Evolutionary conservation across 2,113 vertebrate species (phyloP).

Genomic region (Eretmochelys imbricata): DNA sequence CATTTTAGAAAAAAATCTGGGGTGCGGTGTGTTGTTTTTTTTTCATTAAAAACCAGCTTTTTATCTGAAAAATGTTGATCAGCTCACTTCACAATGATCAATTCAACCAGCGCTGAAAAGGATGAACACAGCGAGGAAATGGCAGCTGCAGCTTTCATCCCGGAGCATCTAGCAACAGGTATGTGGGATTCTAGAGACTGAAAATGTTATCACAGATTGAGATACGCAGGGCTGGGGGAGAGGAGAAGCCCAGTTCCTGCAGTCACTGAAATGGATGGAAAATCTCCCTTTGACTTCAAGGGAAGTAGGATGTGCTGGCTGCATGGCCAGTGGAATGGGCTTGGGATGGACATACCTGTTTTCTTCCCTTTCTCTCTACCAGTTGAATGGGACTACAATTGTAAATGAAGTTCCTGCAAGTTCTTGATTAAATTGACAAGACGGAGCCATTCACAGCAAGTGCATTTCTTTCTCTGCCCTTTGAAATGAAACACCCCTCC

Average conservation of each 20-base stretch:
- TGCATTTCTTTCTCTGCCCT: rapidly evolving
- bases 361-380: neutral
- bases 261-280: neutral
- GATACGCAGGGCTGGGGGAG: neutral
- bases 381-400: rapidly evolving
- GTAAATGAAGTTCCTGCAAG: rapidly evolving
- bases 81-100: neutral
- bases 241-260: neutral
- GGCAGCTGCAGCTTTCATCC: neutral
- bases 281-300: rapidly evolving
- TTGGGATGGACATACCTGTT: neutral
- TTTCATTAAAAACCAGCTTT: neutral
- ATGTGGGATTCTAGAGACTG: rapidly evolving
- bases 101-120: neutral
- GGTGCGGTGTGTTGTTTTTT: neutral
- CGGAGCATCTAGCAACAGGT: rapidly evolving
- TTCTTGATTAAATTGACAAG: neutral
- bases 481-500: neutral
- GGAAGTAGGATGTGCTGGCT: rapidly evolving
- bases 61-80: neutral
- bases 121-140: neutral
- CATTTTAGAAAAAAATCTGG: neutral
- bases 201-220: neutral
- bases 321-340: rapidly evolving
- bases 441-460: neutral